Percentiles rank a stretch among this genome's conserved stretches.
Conservation (phyloP, 2,113 vertebrate species). For the Pachyramphus minor region DNA sequence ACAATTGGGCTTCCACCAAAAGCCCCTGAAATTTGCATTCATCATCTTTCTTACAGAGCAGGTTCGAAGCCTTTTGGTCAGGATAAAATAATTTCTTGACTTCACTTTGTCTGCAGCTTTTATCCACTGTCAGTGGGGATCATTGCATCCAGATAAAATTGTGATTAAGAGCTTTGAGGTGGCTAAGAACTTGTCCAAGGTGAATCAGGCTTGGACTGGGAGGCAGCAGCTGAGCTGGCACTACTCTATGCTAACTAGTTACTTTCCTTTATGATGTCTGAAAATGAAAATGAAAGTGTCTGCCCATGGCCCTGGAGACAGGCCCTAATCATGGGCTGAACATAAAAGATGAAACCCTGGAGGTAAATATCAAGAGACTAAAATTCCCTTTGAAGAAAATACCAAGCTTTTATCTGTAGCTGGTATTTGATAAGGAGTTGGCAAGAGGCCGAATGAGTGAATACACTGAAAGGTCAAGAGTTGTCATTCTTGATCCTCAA, state of each 20-base stretch:
- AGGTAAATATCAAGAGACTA: neutral
- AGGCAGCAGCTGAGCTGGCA: neutral
- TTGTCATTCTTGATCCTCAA: neutral
- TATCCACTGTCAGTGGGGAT: neutral
- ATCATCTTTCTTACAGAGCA: neutral
- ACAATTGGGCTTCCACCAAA: neutral
- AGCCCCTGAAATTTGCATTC: neutral
- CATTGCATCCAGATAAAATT: neutral
- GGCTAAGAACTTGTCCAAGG: neutral
- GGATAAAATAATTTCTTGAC: neutral
- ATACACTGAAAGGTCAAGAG: neutral
- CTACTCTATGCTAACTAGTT: neutral
- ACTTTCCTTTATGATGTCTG: neutral
- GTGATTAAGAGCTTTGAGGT: neutral
- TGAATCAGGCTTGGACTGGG: neutral
- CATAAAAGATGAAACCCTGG: neutral
- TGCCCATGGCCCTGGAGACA: neutral
- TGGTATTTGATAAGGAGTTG: neutral
- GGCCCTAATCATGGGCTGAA: neutral
- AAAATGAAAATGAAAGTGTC: neutral
- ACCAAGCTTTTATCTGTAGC: neutral
- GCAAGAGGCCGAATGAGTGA: neutral
- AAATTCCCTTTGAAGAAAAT: conserved; percentile 23
- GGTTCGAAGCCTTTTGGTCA: neutral
- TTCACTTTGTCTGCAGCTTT: neutral